These are phyloP conservation scores for Ctenopoma multispine DNA, from an alignment of 2,797 vertebrate genomes.

Conservation along the genomic window DNA sequence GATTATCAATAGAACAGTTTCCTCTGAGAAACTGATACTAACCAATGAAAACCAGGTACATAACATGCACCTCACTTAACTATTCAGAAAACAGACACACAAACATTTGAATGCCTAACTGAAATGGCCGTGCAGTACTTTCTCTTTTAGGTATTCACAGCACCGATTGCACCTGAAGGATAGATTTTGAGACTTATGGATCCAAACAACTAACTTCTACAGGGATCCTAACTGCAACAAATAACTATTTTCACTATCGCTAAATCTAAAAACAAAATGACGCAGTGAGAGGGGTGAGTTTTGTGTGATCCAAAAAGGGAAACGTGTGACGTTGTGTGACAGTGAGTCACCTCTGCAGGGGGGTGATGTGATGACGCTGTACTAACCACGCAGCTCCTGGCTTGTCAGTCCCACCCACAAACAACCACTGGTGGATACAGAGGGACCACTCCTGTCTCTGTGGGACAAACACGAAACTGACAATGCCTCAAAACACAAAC, in stretches of 20 bases:
- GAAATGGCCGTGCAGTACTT: background rate
- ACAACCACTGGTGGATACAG: slow-evolving; percentile 11
- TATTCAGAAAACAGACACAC: background rate
- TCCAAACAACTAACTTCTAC: background rate
- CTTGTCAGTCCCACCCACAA: slow-evolving; percentile 42
- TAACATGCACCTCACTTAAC: slow-evolving; percentile 1
- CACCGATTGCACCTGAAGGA: background rate
- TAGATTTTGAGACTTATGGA: background rate
- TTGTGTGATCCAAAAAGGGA: slow-evolving; percentile 40
- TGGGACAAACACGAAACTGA: slow-evolving; percentile 22
- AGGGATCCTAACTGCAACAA: background rate
- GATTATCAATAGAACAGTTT: slow-evolving; percentile 69
- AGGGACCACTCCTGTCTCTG: slow-evolving; percentile 30
- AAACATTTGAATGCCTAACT: background rate
- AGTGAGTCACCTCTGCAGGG: slow-evolving; percentile 52
- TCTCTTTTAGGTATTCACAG: background rate
- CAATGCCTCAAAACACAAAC: background rate
- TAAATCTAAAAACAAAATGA: background rate
- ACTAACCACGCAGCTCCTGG: slow-evolving; percentile 11
- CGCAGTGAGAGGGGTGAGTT: slow-evolving; percentile 1
- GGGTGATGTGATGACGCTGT: slow-evolving; percentile 19
- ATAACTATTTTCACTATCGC: background rate
- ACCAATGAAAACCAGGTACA: slow-evolving; percentile 34
- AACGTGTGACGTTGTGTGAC: slow-evolving; percentile 36
- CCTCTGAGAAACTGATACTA: slow-evolving; percentile 51